Percentiles rank a stretch among this genome's conserved stretches.
phyloP scores from a whole-genome alignment of 2,888 invertebrate genomes.

The Pimpla rufipes region DNA sequence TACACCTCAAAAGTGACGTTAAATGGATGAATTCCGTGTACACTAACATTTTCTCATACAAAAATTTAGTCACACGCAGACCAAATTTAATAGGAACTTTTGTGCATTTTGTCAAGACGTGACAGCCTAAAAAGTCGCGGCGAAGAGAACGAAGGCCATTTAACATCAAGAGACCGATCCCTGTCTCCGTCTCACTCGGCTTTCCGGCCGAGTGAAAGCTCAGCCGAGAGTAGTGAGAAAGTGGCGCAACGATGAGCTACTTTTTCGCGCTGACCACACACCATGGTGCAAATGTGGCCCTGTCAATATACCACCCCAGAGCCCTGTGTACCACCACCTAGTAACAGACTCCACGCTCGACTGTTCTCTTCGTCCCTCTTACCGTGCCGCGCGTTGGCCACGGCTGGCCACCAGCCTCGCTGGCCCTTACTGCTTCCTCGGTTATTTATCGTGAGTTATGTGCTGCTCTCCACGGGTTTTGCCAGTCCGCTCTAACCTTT shows the following conservation, averaged over 20 bases:
- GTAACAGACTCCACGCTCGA: constrained; percentile 36
- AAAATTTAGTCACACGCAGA: too few species aligned
- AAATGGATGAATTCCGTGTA: too few species aligned
- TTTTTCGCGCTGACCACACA: constrained; percentile 39
- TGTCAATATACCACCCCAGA: constrained; percentile 22
- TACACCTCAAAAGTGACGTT: too few species aligned
- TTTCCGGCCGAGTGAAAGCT: constrained; percentile 21
- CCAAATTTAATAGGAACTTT: too few species aligned
- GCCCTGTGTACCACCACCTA: neutral
- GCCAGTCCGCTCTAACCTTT: constrained; percentile 39
- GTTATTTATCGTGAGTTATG: constrained; percentile 62
- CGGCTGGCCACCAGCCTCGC: constrained; percentile 9
- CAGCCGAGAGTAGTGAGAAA: constrained; percentile 1
- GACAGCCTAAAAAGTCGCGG: neutral
- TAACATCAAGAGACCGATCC: constrained; percentile 21
- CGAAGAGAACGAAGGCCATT: constrained; percentile 7
- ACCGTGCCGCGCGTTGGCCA: constrained; percentile 29
- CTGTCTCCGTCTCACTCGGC: neutral
- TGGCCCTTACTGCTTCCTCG: neutral
- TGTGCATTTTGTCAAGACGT: too few species aligned
- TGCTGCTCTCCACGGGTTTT: constrained; percentile 40
- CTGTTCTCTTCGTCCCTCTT: constrained; percentile 27
- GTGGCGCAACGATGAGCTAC: constrained; percentile 37
- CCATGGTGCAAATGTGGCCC: neutral
- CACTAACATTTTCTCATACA: too few species aligned